Conservation (phyloP, 2,797 vertebrate species). For the Sebastes dallii region DNA sequence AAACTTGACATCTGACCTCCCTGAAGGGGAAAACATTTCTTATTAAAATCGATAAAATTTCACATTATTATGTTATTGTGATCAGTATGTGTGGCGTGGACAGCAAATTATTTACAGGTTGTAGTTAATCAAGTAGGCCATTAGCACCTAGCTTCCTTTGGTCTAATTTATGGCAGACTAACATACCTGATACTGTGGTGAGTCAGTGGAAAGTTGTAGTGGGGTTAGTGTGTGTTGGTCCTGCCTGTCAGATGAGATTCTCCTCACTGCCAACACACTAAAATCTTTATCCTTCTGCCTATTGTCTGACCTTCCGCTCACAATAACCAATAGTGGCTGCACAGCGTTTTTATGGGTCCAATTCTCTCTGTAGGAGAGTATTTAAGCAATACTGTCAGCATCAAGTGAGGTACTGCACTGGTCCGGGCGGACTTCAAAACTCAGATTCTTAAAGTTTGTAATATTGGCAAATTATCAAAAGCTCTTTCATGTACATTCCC, state of each 20-base stretch:
- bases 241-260: constrained; percentile 33
- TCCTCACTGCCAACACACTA: constrained; percentile 75
- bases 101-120: neutral
- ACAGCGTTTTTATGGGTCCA: constrained; percentile 21
- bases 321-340: constrained; percentile 24
- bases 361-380: neutral
- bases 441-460: neutral
- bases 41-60: neutral
- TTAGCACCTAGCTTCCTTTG: constrained; percentile 6
- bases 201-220: constrained; percentile 48
- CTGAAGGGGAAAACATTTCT: too few species aligned
- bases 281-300: constrained; percentile 67
- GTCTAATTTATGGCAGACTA: constrained; percentile 30
- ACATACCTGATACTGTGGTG: constrained; percentile 26
- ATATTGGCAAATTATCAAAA: neutral
- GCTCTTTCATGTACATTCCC: neutral
- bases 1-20: neutral
- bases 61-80: neutral
- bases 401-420: neutral
- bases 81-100: neutral
- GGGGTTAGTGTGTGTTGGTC: constrained; percentile 11
- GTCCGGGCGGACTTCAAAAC: neutral
- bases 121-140: neutral
- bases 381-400: constrained; percentile 4
- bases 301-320: constrained; percentile 55